These are phyloP conservation scores for Morus bassanus DNA, from an alignment of 2,797 vertebrate genomes.

Conservation along the genomic window DNA sequence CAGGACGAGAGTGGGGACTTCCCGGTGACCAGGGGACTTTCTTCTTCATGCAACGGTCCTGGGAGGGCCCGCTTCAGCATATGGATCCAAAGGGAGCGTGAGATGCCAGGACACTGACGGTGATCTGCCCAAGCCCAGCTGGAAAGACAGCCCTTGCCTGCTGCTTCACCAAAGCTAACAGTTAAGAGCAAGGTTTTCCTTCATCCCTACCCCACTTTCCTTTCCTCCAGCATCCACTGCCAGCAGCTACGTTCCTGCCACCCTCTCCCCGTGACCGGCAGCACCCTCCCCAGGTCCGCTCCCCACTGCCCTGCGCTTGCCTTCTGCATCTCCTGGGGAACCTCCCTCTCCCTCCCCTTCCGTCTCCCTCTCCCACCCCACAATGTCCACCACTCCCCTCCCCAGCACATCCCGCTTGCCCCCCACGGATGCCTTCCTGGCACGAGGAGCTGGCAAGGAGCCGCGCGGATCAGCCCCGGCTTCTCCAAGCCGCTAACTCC, in stretches of 20 bases:
- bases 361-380: not conserved
- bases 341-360: not conserved
- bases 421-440: not conserved
- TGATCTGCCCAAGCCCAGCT: not conserved
- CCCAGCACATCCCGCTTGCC: not conserved
- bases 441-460: fast-evolving
- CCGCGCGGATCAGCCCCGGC: fast-evolving
- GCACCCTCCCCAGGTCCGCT: fast-evolving
- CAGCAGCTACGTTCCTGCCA: not conserved
- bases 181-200: not conserved
- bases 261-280: fast-evolving
- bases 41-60: not conserved
- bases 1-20: fast-evolving
- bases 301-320: fast-evolving
- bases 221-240: not conserved
- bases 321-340: not conserved
- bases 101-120: fast-evolving
- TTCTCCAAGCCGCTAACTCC: not conserved
- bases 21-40: not conserved
- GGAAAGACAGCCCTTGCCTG: not conserved
- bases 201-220: not conserved
- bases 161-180: not conserved
- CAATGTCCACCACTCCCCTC: fast-evolving
- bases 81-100: not conserved
- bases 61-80: fast-evolving